phyloP scores from a whole-genome alignment of 2,113 vertebrate species.

The Xyliphius kryptos region DNA sequence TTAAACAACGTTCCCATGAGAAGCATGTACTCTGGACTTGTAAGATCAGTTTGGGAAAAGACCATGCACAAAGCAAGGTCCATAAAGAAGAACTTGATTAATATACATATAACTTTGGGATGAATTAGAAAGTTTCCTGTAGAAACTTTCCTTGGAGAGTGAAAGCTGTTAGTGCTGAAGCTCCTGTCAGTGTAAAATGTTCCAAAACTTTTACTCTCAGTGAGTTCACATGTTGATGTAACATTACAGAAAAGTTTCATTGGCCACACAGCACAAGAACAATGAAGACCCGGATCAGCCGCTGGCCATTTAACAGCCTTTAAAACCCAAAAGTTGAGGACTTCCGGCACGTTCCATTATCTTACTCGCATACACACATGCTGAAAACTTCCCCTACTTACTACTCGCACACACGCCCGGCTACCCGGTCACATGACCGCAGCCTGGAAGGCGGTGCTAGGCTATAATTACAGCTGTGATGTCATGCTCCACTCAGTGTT shows the following conservation, averaged over 20 bases:
- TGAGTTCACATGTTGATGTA: neutral
- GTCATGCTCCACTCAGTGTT: conserved; percentile 64
- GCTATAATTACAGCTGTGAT: conserved; percentile 64
- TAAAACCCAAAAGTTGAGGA: conserved; percentile 42
- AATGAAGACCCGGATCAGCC: neutral
- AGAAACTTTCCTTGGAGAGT: no score
- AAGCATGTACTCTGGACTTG: no score
- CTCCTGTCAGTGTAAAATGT: no score
- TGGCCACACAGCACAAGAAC: neutral
- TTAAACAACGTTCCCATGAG: no score
- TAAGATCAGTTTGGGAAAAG: no score
- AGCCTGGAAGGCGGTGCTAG: conserved; percentile 45
- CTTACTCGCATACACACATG: conserved; percentile 6
- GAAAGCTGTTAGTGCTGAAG: no score
- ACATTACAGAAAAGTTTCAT: neutral
- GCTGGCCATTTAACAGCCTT: neutral
- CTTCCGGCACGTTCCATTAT: conserved; percentile 52
- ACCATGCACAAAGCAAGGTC: no score
- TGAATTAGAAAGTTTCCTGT: no score
- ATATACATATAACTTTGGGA: no score
- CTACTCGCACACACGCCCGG: conserved; percentile 32
- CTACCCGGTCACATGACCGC: conserved; percentile 50
- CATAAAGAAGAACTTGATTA: no score
- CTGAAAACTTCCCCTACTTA: conserved; percentile 34
- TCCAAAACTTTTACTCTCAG: no score